Base-by-base conservation (phyloP, 2,113 vertebrate genomes). In the Etheostoma spectabile region DNA sequence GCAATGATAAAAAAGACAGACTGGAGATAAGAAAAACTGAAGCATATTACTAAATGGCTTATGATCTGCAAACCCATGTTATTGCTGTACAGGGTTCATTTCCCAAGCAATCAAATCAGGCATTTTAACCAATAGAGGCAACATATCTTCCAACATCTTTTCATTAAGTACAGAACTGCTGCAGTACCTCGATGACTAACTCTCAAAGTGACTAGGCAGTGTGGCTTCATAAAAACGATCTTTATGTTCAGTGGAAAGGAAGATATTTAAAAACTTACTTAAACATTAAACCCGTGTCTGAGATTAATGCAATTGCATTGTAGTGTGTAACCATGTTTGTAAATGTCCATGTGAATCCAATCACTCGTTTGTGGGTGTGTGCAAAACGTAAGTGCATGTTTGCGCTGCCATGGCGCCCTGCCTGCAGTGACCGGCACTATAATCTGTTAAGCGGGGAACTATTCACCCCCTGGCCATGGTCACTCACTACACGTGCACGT, bases 391-490 rank as follows among this genome's bases (percentile, higher is more conserved):
- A 42, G 38, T 11, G 18, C 30, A 45, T 5, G 18, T 42, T 63
- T 62, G 27, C 42, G n/a, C 6, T 72, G 8, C 22, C 2, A 11
- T 35, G 57, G 55, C 10, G 6, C 78, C 45, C 67, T 52, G 64
- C 59, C 69, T 42, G 62, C 49, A 70, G 51, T 46, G 30, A 55
- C 61, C 51, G 42, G 49, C 53, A 61, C 65, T 64, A 1, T 91
- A 91, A 92, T 93, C 92, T 90, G 73, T 66, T 84, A 90, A 93
- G 52, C 52, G 12, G 72, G 82, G 79, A 69, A 21, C 59, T 61
- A 71, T 70, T 83, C 60, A 77, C 74, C 55, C 85, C 89, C 87
- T 92, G 80, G 74, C 71, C 75, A 55, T 19, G 70, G 70, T 79
- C 76, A 57, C 56, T 79, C 78, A 45, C 53, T 21, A 55, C 53